phyloP scores from a whole-genome alignment of 2,797 vertebrate species.

The Gadopsis bispinosus region DNA sequence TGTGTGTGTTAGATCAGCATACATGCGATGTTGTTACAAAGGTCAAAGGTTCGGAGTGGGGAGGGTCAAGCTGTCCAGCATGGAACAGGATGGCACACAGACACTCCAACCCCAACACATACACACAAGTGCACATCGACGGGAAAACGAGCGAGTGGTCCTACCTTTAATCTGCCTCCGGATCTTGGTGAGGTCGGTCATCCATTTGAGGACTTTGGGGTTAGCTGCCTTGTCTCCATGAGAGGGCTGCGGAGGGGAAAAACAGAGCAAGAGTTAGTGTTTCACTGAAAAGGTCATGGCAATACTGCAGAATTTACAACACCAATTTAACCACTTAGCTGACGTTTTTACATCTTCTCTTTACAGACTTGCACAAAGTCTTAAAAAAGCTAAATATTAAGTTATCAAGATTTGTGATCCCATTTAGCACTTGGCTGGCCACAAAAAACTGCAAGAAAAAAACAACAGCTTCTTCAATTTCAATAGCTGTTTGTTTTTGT shows the following conservation, averaged over 20 bases:
- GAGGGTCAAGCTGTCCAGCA: constrained; percentile 61
- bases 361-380: neutral
- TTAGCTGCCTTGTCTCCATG: constrained; percentile 97
- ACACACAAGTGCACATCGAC: constrained; percentile 22
- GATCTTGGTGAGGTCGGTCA: constrained; percentile 97
- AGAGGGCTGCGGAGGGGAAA: constrained; percentile 86
- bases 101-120: constrained; percentile 47
- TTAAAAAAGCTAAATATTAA: neutral
- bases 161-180: constrained; percentile 98
- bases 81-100: constrained; percentile 64
- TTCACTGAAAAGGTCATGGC: neutral
- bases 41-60: constrained; percentile 61
- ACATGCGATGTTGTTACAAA: constrained; percentile 71
- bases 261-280: neutral
- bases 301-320: neutral
- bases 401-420: neutral
- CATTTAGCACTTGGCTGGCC: neutral
- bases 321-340: neutral
- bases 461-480: neutral
- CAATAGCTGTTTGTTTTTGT: neutral
- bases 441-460: neutral
- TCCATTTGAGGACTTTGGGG: constrained; percentile 98
- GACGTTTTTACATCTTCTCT: neutral
- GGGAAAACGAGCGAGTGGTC: neutral
- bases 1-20: constrained; percentile 68